Conservation (phyloP, 2,797 vertebrate species). For the Centroberyx gerrardi region DNA sequence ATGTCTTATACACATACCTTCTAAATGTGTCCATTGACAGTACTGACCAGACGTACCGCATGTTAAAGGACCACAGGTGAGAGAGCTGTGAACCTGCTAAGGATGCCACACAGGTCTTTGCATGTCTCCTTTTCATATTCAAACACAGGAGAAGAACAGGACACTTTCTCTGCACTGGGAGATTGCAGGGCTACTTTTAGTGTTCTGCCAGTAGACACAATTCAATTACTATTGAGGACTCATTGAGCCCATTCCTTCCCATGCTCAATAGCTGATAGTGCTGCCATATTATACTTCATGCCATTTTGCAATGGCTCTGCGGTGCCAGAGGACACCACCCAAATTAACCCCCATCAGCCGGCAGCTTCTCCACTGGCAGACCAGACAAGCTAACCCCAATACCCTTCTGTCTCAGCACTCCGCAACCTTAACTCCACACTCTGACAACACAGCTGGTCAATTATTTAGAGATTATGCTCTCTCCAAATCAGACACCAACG, state of each 20-base stretch:
- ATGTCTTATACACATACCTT: not conserved
- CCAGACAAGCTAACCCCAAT: conserved; percentile 54
- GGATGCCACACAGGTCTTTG: conserved; percentile 51
- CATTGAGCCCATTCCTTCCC: not conserved
- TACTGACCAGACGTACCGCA: not conserved
- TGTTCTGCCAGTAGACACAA: not conserved
- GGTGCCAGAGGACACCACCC: conserved; percentile 1
- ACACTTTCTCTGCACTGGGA: not conserved
- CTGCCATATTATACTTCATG: conserved; percentile 26
- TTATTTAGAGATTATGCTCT: conserved; percentile 80
- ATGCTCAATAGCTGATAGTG: not conserved
- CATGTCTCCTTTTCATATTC: conserved; percentile 73
- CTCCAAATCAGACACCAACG: conserved; percentile 72
- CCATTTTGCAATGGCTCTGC: not conserved
- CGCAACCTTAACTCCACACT: conserved; percentile 57
- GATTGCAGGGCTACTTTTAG: conserved; percentile 3
- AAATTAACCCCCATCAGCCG: conserved; percentile 32
- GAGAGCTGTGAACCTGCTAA: not conserved
- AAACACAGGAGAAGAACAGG: conserved; percentile 49
- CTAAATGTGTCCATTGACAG: not conserved
- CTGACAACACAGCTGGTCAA: conserved; percentile 75
- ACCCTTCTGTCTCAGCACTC: conserved; percentile 43
- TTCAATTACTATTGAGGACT: conserved; percentile 2
- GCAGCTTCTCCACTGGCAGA: conserved; percentile 26
- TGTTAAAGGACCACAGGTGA: not conserved